Evolutionary conservation across 2,888 invertebrate genomes (phyloP).

Genomic region (Protonemura montana): DNA sequence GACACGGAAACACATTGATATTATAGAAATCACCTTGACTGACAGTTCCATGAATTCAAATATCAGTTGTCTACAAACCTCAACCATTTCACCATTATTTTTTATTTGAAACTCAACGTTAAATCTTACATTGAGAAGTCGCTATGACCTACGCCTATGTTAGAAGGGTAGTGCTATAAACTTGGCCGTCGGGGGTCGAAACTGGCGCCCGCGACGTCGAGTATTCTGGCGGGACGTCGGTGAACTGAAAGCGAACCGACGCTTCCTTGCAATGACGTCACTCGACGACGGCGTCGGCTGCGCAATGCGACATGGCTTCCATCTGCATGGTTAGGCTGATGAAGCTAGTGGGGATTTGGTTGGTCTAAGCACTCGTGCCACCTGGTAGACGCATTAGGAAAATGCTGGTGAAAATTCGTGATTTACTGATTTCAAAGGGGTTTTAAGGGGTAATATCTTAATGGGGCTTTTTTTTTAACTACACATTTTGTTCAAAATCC

Average conservation of each 20-base stretch:
- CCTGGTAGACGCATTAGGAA: neutral
- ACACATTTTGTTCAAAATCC: too few species aligned
- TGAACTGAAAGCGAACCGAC: neutral
- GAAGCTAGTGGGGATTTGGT: neutral
- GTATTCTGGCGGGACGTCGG: neutral
- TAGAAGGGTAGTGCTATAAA: neutral
- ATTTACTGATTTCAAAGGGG: neutral
- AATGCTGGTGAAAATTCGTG: neutral
- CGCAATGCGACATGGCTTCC: neutral
- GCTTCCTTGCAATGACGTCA: neutral
- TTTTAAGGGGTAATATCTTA: neutral
- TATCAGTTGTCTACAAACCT: neutral
- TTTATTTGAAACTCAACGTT: neutral
- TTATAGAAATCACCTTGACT: neutral
- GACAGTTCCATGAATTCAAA: neutral
- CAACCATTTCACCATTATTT: neutral
- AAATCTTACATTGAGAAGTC: neutral
- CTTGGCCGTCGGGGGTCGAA: neutral
- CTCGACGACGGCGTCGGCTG: neutral
- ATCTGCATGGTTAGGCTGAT: neutral
- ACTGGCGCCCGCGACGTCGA: neutral
- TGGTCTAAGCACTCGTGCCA: neutral
- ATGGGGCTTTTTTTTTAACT: neutral
- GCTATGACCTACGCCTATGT: neutral
- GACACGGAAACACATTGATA: neutral